These are phyloP conservation scores for Pteronura brasiliensis DNA, from an alignment of 2,113 vertebrate genomes.

Conservation along the genomic window DNA sequence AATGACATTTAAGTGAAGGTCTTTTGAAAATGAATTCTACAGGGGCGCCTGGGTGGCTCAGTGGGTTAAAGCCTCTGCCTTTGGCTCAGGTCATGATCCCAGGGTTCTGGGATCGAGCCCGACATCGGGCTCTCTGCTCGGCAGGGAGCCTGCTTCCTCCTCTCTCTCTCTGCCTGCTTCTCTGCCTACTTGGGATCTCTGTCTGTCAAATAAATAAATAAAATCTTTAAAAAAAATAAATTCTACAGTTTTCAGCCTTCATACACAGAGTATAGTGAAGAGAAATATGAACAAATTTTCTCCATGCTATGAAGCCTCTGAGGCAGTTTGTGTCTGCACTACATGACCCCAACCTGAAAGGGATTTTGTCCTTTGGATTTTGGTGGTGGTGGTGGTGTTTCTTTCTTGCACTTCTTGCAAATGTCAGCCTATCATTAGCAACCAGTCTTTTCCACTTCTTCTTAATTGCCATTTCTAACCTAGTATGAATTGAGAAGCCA, in stretches of 20 bases:
- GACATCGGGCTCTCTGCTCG: too few relatives aligned
- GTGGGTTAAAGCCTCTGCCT: too few relatives aligned
- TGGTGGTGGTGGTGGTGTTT: not conserved
- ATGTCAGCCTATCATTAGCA: not conserved
- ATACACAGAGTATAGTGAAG: not conserved
- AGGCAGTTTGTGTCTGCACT: not conserved
- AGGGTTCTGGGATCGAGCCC: too few relatives aligned
- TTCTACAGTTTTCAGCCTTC: not conserved
- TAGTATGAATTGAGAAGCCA: not conserved
- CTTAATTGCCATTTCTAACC: not conserved
- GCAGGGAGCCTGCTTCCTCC: too few relatives aligned
- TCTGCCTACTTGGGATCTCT: too few relatives aligned
- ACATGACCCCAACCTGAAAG: not conserved
- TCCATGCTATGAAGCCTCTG: not conserved
- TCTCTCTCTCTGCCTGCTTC: too few relatives aligned
- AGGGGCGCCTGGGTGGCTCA: too few relatives aligned
- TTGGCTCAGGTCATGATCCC: too few relatives aligned
- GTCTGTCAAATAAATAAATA: too few relatives aligned
- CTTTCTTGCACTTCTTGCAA: not conserved
- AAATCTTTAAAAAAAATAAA: too few relatives aligned
- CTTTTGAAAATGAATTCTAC: not conserved
- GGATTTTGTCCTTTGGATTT: not conserved
- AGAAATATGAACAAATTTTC: not conserved
- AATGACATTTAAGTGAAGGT: not conserved
- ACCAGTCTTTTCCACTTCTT: not conserved